These are phyloP conservation scores for Acleris holmiana DNA, from an alignment of 2,888 invertebrate genomes.

Conservation along the genomic window DNA sequence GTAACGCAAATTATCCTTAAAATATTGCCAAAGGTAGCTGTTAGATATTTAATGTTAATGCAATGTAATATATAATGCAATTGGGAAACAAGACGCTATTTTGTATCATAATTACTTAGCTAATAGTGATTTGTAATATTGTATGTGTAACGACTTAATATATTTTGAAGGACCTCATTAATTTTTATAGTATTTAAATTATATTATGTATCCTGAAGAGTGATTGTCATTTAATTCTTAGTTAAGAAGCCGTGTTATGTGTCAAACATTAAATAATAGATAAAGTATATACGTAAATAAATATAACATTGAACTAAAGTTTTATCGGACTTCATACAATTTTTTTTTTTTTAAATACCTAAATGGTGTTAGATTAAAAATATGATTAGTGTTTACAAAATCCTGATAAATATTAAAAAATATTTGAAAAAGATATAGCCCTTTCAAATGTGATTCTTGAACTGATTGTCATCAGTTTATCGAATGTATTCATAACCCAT, in stretches of 20 bases:
- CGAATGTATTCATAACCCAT: too few species aligned
- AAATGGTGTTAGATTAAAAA: too few species aligned
- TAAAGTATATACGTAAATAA: not conserved
- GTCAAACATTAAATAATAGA: not conserved
- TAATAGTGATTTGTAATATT: conserved; percentile 58
- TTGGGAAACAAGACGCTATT: conserved; percentile 82
- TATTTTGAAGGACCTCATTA: conserved; percentile 25
- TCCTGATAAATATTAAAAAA: too few species aligned
- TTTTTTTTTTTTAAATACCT: too few species aligned
- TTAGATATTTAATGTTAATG: conserved; percentile 27
- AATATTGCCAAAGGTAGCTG: conserved; percentile 29
- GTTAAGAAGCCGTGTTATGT: conserved; percentile 9
- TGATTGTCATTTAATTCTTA: conserved; percentile 19
- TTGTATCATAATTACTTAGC: conserved; percentile 69
- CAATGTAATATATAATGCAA: conserved; percentile 46
- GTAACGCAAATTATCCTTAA: conserved; percentile 12
- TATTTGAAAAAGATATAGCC: too few species aligned
- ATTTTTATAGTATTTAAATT: conserved; percentile 14
- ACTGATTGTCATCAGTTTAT: too few species aligned
- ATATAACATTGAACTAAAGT: too few species aligned
- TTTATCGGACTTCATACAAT: too few species aligned
- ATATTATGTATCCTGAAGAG: conserved; percentile 20
- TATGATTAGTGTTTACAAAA: too few species aligned
- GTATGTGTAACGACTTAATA: conserved; percentile 27
- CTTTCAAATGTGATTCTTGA: too few species aligned